phyloP scores from a whole-genome alignment of 2,113 vertebrate genomes.

The Chloropsis hardwickii region DNA sequence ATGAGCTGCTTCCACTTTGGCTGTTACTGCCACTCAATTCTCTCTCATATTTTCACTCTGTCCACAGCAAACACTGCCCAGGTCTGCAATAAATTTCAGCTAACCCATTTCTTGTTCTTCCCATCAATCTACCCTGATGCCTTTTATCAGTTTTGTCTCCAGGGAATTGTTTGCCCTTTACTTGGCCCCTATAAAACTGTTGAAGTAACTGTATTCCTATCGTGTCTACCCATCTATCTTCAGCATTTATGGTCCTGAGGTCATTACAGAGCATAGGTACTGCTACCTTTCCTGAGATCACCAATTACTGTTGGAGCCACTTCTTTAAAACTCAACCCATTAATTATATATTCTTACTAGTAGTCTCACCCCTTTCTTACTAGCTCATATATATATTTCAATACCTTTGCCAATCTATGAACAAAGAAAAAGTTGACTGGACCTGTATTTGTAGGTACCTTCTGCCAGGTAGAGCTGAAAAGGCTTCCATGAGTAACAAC shows the following conservation, averaged over 20 bases:
- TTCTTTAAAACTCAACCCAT: not conserved
- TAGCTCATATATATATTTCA: not conserved
- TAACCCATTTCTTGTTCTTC: constrained; percentile 23
- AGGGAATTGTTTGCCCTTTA: constrained; percentile 51
- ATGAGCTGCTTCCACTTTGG: not conserved
- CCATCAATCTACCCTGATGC: constrained; percentile 17
- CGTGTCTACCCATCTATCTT: constrained; percentile 27
- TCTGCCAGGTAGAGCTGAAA: not conserved
- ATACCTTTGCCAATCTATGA: not conserved
- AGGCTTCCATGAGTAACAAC: not conserved
- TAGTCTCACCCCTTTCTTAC: not conserved
- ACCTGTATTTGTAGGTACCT: not conserved
- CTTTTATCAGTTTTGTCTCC: constrained; percentile 37
- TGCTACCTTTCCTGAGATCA: not conserved
- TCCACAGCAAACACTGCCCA: not conserved
- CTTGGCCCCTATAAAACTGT: constrained; percentile 36
- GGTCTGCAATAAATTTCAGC: constrained; percentile 33
- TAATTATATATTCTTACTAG: not conserved
- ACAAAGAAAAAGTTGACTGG: not conserved
- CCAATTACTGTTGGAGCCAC: not conserved
- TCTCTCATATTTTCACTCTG: constrained; percentile 28
- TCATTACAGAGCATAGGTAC: not conserved
- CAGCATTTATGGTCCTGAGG: not conserved
- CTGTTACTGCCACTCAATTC: constrained; percentile 11
- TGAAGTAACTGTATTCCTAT: constrained; percentile 49